Evolutionary conservation across 2,888 invertebrate genomes (phyloP), one percentile per base, ranked within the genome.

Genomic region (Thecophora atra): DNA sequence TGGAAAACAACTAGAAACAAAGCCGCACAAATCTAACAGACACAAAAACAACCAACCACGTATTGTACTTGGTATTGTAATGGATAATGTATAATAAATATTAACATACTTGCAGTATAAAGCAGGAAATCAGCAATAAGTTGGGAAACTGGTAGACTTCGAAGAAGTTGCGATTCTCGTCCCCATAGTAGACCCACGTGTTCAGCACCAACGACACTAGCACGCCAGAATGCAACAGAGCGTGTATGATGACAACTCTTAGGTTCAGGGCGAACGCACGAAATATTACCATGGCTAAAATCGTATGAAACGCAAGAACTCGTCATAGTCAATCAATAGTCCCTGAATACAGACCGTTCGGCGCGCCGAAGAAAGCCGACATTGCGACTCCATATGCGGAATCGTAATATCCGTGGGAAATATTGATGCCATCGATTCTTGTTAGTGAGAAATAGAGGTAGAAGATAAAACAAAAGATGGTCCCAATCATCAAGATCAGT

Each of bases 231-330:
- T 37, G 17, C 0, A 56, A 13, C 7, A 68, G 0, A 15, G 21
- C 24, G 42, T 68, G 68, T 6, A 58, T 1, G 7, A 68, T 5
- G 24, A 2, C 7, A 8, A 56, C 56, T 1, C 24, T 11, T 5
- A 19, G 3, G 44, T 58, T 58, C 7, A 56, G n/a, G 3, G 37
- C 21, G 44, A 56, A 68, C 26, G 58, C 56, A 17, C 68, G 68
- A 11, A 58, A 56, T 19, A 68, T 19, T 5, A 68, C 24, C 42
- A 68, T 58, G 7, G 24, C 15, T 15, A 13, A 26, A 28, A 47
- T 47, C 47, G 47, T 0, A 47, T 15, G n/a, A 17, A 47, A 47
- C 5, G n/a, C 4, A 47, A 44, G 44, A 44, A 44, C 13, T n/a
- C n/a, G n/a, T n/a, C 56, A 56, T n/a, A 15, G 13, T 24, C 24